A percentile compares a stretch with the other conserved stretches of the same genome.
Evolutionary conservation across 1,140 invertebrate genomes (phyloP).

Genomic region (Bicyclus anynana): DNA sequence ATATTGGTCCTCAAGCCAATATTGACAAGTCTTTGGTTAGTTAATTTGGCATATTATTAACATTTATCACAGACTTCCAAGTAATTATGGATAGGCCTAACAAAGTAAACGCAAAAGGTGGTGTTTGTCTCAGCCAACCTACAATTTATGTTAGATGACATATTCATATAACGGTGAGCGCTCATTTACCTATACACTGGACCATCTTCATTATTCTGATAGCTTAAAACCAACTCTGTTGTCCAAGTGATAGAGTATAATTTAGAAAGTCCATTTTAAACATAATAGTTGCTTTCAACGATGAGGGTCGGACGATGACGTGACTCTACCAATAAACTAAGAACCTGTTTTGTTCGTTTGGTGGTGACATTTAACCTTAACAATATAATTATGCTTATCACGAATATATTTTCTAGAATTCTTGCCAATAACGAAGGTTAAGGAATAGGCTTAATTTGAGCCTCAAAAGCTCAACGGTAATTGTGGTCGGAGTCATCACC

Average conservation of each 20-base stretch:
- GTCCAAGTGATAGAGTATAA: slow-evolving; percentile 14
- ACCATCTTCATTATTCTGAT: slow-evolving; percentile 16
- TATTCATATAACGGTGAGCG: slow-evolving; percentile 53
- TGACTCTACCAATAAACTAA: slow-evolving; percentile 47
- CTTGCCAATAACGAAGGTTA: background rate
- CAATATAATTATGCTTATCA: background rate
- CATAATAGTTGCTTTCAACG: slow-evolving; percentile 37
- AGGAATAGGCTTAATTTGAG: no score
- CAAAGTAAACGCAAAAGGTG: background rate
- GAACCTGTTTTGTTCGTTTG: slow-evolving; percentile 38
- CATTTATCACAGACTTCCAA: no score
- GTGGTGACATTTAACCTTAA: slow-evolving; percentile 24
- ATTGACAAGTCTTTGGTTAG: no score
- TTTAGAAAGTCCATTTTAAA: slow-evolving; percentile 23
- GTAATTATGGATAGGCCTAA: no score
- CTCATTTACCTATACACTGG: slow-evolving; percentile 46
- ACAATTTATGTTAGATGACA: slow-evolving; percentile 56
- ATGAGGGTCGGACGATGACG: slow-evolving; percentile 52
- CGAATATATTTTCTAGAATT: background rate
- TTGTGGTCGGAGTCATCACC: no score
- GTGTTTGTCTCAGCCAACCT: background rate
- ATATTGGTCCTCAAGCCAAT: no score
- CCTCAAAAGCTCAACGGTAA: no score
- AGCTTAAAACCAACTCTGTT: slow-evolving; percentile 27
- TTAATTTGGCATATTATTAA: no score